Percentiles rank a stretch among this genome's conserved stretches.
phyloP scores from a whole-genome alignment of 2,888 invertebrate genomes.

The Eilema sororculum region DNA sequence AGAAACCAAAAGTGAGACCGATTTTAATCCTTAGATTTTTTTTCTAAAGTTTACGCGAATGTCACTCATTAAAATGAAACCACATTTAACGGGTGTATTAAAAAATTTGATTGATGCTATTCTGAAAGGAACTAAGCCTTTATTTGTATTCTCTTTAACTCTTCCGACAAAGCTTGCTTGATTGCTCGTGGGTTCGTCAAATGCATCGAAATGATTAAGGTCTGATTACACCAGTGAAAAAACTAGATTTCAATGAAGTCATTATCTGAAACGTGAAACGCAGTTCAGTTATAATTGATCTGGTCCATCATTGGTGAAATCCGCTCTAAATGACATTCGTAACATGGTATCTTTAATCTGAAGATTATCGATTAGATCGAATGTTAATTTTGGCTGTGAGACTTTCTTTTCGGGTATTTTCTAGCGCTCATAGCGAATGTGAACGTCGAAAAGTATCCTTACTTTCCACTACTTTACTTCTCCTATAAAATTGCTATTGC shows the following conservation, averaged over 20 bases:
- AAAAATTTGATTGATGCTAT: no score
- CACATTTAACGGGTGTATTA: no score
- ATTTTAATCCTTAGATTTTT: no score
- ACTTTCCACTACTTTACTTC: not conserved
- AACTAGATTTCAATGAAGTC: not conserved
- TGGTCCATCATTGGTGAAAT: conserved; percentile 4
- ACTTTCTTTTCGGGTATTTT: conserved; percentile 16
- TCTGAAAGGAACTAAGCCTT: not conserved
- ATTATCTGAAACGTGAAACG: not conserved
- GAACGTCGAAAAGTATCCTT: conserved; percentile 20
- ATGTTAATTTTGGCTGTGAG: not conserved
- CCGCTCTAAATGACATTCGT: conserved; percentile 4
- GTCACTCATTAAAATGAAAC: no score
- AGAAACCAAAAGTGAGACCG: no score
- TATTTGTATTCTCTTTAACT: not conserved
- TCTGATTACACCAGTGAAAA: conserved; percentile 1
- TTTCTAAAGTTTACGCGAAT: no score
- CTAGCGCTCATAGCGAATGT: conserved; percentile 15
- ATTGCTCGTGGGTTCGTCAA: not conserved
- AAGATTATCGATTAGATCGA: not conserved
- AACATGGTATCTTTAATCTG: not conserved
- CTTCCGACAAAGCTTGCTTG: not conserved
- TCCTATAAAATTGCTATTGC: no score
- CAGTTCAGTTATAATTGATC: not conserved
- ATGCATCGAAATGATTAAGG: not conserved